Percentiles rank a stretch among this genome's conserved stretches.
These are phyloP conservation scores for Tamias sibiricus DNA, from an alignment of 2,113 vertebrate species.

Conservation along the genomic window DNA sequence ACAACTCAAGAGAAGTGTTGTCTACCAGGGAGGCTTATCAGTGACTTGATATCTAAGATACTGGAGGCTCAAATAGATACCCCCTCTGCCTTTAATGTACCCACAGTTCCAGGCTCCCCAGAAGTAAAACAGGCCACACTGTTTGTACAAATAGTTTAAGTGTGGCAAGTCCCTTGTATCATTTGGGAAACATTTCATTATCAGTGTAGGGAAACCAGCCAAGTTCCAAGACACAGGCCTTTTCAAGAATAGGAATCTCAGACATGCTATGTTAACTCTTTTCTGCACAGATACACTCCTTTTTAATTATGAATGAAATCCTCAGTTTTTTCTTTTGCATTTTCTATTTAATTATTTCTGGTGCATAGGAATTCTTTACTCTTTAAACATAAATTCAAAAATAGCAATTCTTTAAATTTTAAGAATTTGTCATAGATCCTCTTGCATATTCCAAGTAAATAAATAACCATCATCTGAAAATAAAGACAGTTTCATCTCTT, in stretches of 20 bases:
- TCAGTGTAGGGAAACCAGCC: not conserved
- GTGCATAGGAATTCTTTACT: not conserved
- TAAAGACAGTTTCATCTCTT: not conserved
- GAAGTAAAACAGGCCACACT: not conserved
- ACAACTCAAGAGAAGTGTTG: not conserved
- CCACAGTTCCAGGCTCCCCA: not conserved
- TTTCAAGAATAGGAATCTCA: not conserved
- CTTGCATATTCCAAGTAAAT: not conserved
- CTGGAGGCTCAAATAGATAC: not conserved
- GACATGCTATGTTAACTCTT: not conserved
- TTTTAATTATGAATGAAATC: not conserved
- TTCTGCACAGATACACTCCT: not conserved
- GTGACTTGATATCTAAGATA: not conserved
- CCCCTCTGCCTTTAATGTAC: not conserved
- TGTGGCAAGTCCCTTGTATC: not conserved
- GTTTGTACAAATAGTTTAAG: not conserved
- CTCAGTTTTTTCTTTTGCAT: not conserved
- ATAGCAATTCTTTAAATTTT: not conserved
- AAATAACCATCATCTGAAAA: not conserved
- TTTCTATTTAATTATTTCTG: not conserved
- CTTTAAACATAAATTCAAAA: not conserved
- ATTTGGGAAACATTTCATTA: not conserved
- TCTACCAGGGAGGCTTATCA: not conserved
- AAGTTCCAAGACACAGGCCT: not conserved
- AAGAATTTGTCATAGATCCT: not conserved